phyloP scores from a whole-genome alignment of 2,113 vertebrate genomes.

The Gyps fulvus region DNA sequence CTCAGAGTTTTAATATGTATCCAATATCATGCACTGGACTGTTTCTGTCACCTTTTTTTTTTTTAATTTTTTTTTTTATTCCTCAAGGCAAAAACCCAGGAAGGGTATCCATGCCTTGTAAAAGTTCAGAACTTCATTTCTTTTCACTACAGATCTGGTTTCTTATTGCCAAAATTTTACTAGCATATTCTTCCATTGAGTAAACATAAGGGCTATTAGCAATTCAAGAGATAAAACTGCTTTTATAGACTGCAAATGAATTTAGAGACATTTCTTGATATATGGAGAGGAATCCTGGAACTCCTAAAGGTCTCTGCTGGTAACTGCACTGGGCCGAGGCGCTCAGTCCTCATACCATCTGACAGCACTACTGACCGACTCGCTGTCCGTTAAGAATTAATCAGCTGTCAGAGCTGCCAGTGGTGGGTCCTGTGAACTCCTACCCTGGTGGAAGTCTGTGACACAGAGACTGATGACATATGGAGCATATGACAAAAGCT shows the following conservation, averaged over 20 bases:
- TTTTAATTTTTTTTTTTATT: background rate
- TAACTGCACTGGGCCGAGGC: background rate
- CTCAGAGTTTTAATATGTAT: background rate
- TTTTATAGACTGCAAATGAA: background rate
- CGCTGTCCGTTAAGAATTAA: background rate
- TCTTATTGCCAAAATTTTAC: background rate
- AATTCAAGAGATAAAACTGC: background rate
- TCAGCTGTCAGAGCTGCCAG: background rate
- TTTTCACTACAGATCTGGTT: background rate
- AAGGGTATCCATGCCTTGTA: background rate
- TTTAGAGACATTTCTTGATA: background rate
- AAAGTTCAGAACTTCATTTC: background rate
- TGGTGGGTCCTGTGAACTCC: background rate
- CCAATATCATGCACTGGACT: background rate
- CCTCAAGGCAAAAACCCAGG: background rate
- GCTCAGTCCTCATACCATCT: rapidly evolving
- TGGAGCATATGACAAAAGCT: background rate
- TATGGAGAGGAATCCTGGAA: background rate
- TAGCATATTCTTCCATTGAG: background rate
- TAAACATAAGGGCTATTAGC: background rate
- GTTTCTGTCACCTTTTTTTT: background rate
- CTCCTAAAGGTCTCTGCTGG: background rate
- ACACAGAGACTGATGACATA: background rate
- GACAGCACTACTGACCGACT: background rate
- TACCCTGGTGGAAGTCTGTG: background rate